phyloP scores from a whole-genome alignment of 2,113 vertebrate genomes.

The Corythaixoides concolor region DNA sequence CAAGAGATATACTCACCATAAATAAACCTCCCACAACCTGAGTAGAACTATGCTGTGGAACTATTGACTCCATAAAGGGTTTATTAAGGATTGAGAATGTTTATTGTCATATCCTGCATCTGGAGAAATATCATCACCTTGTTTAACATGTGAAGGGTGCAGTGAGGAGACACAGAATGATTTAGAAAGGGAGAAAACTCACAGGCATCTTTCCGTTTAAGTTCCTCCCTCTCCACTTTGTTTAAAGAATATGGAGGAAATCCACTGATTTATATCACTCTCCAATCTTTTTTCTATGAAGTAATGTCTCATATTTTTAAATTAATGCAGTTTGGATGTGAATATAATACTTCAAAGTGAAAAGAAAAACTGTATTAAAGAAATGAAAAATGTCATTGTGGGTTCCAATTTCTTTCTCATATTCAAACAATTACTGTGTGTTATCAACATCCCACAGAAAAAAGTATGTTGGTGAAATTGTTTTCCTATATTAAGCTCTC shows the following conservation, averaged over 20 bases:
- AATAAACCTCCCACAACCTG: not conserved
- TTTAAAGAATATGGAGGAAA: not conserved
- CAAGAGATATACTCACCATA: not conserved
- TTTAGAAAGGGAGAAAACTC: not conserved
- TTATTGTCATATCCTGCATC: not conserved
- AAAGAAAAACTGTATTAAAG: not conserved
- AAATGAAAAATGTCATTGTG: constrained; percentile 26
- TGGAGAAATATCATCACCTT: not conserved
- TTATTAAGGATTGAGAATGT: not conserved
- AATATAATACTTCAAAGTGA: not conserved
- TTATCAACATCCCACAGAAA: not conserved
- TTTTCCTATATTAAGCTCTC: constrained; percentile 4
- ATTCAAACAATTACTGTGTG: not conserved
- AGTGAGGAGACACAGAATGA: not conserved
- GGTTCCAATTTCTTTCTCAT: not conserved
- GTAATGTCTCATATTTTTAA: not conserved
- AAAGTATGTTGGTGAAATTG: not conserved
- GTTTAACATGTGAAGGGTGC: not conserved
- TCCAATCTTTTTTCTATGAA: not conserved
- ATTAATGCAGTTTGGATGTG: constrained; percentile 10
- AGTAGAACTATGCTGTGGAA: not conserved
- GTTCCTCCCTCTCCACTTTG: not conserved
- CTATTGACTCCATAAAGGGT: not conserved
- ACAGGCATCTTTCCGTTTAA: not conserved
- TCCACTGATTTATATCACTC: not conserved